Evolutionary conservation across 2,888 invertebrate genomes (phyloP), one percentile per base, ranked within the genome.

Genomic region (Tenthredo mesomela): DNA sequence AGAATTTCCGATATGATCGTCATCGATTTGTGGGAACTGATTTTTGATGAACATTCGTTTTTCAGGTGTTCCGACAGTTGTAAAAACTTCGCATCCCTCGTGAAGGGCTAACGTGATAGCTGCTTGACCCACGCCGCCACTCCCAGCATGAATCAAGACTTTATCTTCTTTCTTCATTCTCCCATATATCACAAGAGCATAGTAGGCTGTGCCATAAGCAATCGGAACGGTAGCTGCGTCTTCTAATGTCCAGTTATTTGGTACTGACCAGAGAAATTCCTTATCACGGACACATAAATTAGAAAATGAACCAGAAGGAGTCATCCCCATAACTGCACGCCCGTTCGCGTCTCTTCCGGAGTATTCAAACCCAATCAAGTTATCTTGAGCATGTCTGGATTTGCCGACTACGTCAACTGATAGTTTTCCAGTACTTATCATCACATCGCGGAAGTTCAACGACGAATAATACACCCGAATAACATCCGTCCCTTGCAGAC

Each of bases 381-480:
- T 95, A 85, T 95, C 95, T 88, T 91, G 88, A 12, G 95, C 94
- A 37, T 95, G 90, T n/a, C 96, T 94, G 2, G 2, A 29, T 29
- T 1, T 29, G 95, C 43, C 1, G 37, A 2, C 37, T 7, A 7
- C 37, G 91, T 99, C 98, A 0, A 96, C 95, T 9, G 97, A 96
- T 7, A 99, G 95, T 90, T 98, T 98, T 0, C 98, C 99, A 0
- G 97, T 97, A 0, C 98, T 98, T 0, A 98, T 94, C 99, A 99
- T 99, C 0, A 99, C 95, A 92, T 99, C 98, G 90, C 98, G 96
- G 95, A 98, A 98, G 94, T 98, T 98, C 21, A 98, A 92, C 0
- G 98, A 95, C 0, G 97, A 94, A 91, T 96, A 97, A 90, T 96
- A 95, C 93, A 98, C 98, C 89, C 98, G 98, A 88, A 99, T 98